Evolutionary conservation across 2,888 invertebrate species (phyloP).

Genomic region (Seladonia tumulorum): DNA sequence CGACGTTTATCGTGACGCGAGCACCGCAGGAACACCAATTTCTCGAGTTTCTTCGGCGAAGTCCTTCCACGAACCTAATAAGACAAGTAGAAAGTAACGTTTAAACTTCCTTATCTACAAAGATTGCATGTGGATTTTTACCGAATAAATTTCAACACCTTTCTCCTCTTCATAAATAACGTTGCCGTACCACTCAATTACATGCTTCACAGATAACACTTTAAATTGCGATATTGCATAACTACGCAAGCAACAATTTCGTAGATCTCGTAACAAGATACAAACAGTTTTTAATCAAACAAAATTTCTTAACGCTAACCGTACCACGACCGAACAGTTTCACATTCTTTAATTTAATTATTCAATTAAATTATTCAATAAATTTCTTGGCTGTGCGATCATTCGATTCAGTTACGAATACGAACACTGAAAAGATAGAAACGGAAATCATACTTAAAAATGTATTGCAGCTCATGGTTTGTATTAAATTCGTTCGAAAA

Average conservation of each 20-base stretch:
- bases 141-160: neutral
- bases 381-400: too few species aligned
- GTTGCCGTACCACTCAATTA: neutral
- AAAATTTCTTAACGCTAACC: too few species aligned
- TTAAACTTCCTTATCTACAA: neutral
- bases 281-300: too few species aligned
- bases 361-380: too few species aligned
- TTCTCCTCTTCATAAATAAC: neutral
- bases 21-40: slow-evolving; percentile 43
- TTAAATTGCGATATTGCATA: neutral
- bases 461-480: too few species aligned
- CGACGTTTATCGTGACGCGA: slow-evolving; percentile 27
- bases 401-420: too few species aligned
- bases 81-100: neutral
- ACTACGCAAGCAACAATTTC: neutral
- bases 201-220: neutral
- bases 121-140: neutral
- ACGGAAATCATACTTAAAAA: too few species aligned
- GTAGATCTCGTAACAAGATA: too few species aligned
- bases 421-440: too few species aligned
- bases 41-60: slow-evolving; percentile 13
- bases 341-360: too few species aligned
- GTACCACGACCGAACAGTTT: too few species aligned
- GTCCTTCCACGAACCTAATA: slow-evolving; percentile 21
- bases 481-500: neutral